A percentile compares a stretch with the other conserved stretches of the same genome.
Evolutionary conservation across 2,888 invertebrate genomes (phyloP).

Genomic region (Thereva nobilitata): DNA sequence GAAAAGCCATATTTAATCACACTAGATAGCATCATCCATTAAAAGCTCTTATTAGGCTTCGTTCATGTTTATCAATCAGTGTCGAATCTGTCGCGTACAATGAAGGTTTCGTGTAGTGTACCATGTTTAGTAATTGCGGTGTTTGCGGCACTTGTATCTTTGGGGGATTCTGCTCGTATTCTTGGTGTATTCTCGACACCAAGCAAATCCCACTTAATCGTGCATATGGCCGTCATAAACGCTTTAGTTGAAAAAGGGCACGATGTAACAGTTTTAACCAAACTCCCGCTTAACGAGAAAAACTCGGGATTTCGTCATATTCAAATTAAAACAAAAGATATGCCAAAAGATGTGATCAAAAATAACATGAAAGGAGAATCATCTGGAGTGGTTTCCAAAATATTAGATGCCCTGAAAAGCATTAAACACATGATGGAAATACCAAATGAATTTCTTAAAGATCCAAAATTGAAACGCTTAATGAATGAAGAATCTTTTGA

Average conservation of each 20-base stretch:
- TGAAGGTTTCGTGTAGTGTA: too few relatives aligned
- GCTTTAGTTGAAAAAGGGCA: constrained; percentile 53
- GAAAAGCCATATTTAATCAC: too few relatives aligned
- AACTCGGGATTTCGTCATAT: background rate
- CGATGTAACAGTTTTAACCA: constrained; percentile 52
- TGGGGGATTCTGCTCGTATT: too few relatives aligned
- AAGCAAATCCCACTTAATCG: constrained; percentile 54
- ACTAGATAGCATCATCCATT: too few relatives aligned
- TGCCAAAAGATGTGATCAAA: background rate
- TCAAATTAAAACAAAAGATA: background rate
- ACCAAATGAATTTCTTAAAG: constrained; percentile 38
- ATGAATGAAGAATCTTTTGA: constrained; percentile 48
- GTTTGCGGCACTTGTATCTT: too few relatives aligned
- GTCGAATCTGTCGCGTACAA: too few relatives aligned
- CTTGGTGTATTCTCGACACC: constrained; percentile 48
- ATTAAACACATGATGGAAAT: background rate
- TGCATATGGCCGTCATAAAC: constrained; percentile 51
- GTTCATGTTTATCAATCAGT: too few relatives aligned
- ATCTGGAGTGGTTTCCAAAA: background rate
- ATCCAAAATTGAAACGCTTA: constrained; percentile 44
- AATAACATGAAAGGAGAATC: background rate
- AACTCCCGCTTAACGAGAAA: constrained; percentile 42
- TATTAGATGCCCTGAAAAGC: background rate
- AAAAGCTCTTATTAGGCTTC: too few relatives aligned
- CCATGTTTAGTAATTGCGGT: too few relatives aligned